Base-by-base conservation (phyloP, 2,113 vertebrate species). In the Tragelaphus imberbis region DNA sequence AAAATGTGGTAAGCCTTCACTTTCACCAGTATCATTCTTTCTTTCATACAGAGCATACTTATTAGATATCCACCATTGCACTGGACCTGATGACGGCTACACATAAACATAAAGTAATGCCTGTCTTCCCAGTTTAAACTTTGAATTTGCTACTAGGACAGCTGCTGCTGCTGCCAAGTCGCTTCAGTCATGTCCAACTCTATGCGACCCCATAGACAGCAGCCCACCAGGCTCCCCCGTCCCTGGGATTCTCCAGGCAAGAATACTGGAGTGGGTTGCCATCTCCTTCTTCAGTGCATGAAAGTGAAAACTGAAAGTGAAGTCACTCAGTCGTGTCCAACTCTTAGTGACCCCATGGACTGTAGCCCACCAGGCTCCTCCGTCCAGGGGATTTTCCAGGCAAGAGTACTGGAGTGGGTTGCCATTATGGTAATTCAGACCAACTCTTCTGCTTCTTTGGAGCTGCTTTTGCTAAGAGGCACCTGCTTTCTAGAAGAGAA, bases 401-500 rank as follows among this genome's bases (percentile, higher is more conserved):
- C 49, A 49, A 49, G 49, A 49, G 49, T 49, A 3, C 49, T 49
- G 11, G 11, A 49, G 11, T 49, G 49, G 49, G 49, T 3, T 49
- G 49, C 49, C 49, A 49, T 49, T 49, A 11, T 49, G 87, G 11
- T 71, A 49, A 92, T 55, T 89, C 61, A 90, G 63, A 94, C 30
- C 36, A 91, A 23, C 23, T 2, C n/a, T 93, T 93, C 71, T 86
- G 40, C 55, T 81, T 56, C 84, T 28, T 59, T 65, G 53, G 71
- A 82, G 17, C 30, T 90, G 10, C 71, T 92, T 77, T 94, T 23
- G 30, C 30, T 21, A 55, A 36, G 84, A 96, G 28, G 30, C 40
- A 84, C 27, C 84, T 87, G 21, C 84, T 90, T 98, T 97, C 68
- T 90, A 58, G 95, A 91, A 93, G 90, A 88, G 53, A 87, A 86